Evolutionary conservation across 92 coral and sea anemone species (phyloP), one percentile per base, ranked within the genome.

Genomic region (Porites divaricata): DNA sequence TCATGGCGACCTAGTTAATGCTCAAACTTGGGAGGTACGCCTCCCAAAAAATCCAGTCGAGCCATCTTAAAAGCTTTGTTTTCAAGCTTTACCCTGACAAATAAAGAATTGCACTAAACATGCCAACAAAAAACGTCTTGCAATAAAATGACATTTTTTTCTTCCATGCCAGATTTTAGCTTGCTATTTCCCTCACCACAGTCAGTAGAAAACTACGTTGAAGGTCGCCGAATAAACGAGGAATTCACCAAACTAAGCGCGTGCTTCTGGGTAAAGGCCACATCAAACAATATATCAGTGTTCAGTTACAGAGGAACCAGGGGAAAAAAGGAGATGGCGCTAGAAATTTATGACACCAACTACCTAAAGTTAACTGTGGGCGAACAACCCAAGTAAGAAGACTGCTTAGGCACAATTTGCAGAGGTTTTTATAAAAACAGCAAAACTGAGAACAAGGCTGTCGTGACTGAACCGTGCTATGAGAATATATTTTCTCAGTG

Each of bases 191-290:
- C 76, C 56, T 11, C 56, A 12, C 68, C n/a, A 19, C 76, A 28
- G 26, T 21, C 67, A 1, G 41, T n/a, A 0, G 22, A 10, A 15
- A 80, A 70, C 49, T 80, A 54, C 26, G 85, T 68, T 6, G 20
- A 26, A 22, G 41, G 21, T 13, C 8, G 25, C 24, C 4, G 67
- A 13, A 19, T 14, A 2, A 67, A 9, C 20, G 1, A 10, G 1
- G 14, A 13, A 21, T 10, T 8, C 17, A n/a, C 61, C 59, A n/a
- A 68, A 76, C 48, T 80, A 10, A 80, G 67, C n/a, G 35, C 54
- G 50, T 80, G 85, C 76, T 80, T 69, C 76, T 80, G 85, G 85
- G 25, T 80, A 13, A 80, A 70, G 8, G 13, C 76, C 1, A n/a
- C 22, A 6, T 35, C 17, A 22, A 1, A 28, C 41, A 48, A 5